Evolutionary conservation across 1,140 invertebrate species (phyloP), one percentile per base, ranked within the genome.

Genomic region (Neodiprion fabricii): DNA sequence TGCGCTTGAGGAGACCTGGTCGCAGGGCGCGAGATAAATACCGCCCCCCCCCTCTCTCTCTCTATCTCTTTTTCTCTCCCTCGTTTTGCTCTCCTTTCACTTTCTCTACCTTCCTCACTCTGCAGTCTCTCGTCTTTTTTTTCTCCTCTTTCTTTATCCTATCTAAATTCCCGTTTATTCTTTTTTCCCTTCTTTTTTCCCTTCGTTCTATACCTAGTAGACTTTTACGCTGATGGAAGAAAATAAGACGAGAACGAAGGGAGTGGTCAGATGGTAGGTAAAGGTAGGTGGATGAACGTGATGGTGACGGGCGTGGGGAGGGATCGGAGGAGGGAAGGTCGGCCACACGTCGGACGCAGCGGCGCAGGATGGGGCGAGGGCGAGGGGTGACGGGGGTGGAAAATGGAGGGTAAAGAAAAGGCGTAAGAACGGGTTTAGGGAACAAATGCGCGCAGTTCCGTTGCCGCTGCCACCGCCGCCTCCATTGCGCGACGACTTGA

Each of bases 191-290:
- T 72, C 40, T 48, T 14, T 17, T 7, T 72, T 40, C 2, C 28
- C 66, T 66, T 23, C 11, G 71, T 69, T 67, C 75, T 73, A 75
- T 61, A 76, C 73, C 75, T 67, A n/a, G 53, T 66, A 73, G n/a
- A 73, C 75, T 75, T 81, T 81, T 76, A 78, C 70, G 73, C 73
- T 72, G 75, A 76, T 74, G 74, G 65, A 14, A 73, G 28, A 67
- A 76, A 76, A 79, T 76, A 74, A 81, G 61, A 61, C 3, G 11
- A 61, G n/a, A 61, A 61, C 53, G 53, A 12, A 61, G 53, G 53
- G 53, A 61, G 53, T 61, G 53, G 53, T 61, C 53, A 61, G 53
- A 61, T 14, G 11, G 28, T 40, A 40, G 28, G 53, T 61, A 61
- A 61, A 12, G 53, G 53, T 12, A 61, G 53, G 53, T 61, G 11